phyloP scores from a whole-genome alignment of 2,797 vertebrate genomes.

The Pseudochromis fuscus region DNA sequence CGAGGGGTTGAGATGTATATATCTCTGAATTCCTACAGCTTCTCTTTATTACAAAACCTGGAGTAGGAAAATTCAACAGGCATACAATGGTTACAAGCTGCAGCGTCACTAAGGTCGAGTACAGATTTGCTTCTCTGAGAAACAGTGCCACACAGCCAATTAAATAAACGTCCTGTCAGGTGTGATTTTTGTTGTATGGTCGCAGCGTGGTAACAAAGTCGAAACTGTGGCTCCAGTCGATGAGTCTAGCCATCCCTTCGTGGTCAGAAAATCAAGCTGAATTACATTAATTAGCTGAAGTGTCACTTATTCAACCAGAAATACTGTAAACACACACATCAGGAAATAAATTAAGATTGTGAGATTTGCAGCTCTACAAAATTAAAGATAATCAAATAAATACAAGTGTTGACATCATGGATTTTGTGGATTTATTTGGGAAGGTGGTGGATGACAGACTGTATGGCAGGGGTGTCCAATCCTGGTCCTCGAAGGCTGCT shows the following conservation, averaged over 20 bases:
- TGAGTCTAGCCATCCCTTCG: background rate
- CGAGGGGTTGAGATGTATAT: background rate
- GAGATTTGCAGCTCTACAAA: background rate
- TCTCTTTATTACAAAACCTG: background rate
- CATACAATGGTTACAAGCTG: background rate
- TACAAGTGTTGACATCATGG: background rate
- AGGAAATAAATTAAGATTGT: background rate
- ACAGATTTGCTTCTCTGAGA: background rate
- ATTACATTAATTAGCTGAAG: background rate
- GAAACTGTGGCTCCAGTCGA: background rate
- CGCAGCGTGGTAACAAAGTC: background rate
- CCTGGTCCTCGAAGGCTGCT: no score
- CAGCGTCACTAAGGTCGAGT: background rate
- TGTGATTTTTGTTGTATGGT: background rate
- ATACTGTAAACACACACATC: background rate
- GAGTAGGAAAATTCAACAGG: background rate
- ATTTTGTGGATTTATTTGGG: background rate
- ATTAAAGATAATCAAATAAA: background rate
- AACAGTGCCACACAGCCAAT: background rate
- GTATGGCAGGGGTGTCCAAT: no score
- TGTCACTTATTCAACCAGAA: background rate
- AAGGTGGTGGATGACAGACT: background rate
- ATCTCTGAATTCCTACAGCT: background rate
- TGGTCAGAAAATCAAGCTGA: background rate
- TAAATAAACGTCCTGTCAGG: constrained; percentile 11